Base-by-base conservation (phyloP, 2,888 invertebrate genomes). In the Papilio demoleus region DNA sequence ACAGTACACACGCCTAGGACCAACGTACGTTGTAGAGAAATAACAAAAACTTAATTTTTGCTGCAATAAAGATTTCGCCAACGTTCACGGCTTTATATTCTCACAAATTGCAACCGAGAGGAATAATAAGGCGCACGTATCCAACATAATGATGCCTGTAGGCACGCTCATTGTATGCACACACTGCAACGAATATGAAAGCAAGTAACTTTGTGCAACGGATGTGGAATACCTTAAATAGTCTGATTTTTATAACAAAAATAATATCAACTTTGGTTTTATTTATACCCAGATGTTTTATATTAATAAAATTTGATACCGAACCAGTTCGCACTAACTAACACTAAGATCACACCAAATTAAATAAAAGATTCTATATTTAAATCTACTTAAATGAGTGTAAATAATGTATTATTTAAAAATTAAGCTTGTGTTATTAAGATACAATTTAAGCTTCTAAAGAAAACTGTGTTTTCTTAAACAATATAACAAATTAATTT, bases 161-260 rank as follows among this genome's bases (percentile, higher is more conserved):
- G 87, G 88, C 75, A 78, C 73, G 72, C 72, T 80, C 82, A 89
- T 90, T 88, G 86, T 88, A 74, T 58, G 76, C 74, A 77, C 73
- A 78, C 76, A 78, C 76, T 75, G 81, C 79, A 74, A 79, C 88
- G 90, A 90, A 90, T 90, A 90, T 90, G 88, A 90, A 84, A 80
- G 76, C 78, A 77, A 78, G 83, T 78, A 80, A 88, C 88, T 85
- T 88, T 81, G 77, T 77, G 76, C 74, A 77, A 79, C 67, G 62
- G 53, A 56, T 56, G 62, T 61, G 56, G 31, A 56, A 50, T 65
- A 34, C 58, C 58, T 61, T 67, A 67, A 67, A 61, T 61, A 61
- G 67, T 61, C 19, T 40, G 40, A 66, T 59, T 61, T 50, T 40
- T 53, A 67, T 53, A 27, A 50, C 47, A 50, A 50, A 50, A 24